Conservation (phyloP, 2,888 invertebrate genomes). For the Hylaea fasciaria region DNA sequence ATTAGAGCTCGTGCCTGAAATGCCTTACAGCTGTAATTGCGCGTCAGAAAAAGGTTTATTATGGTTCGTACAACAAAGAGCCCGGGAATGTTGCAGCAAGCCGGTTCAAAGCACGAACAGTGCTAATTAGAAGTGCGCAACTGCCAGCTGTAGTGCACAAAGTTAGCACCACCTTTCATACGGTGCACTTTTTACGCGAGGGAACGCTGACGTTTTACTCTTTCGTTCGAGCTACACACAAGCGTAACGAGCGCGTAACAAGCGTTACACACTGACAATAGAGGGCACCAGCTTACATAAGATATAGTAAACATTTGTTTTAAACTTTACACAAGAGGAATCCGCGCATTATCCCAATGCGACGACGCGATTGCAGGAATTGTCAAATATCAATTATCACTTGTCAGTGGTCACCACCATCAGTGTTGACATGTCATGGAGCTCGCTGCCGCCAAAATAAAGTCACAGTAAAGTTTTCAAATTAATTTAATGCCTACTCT, state of each 20-base stretch:
- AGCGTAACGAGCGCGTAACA: conserved; percentile 50
- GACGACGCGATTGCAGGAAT: too few relatives aligned
- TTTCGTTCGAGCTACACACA: conserved; percentile 54
- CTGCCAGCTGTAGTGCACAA: conserved; percentile 48
- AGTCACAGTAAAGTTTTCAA: too few relatives aligned
- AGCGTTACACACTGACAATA: conserved; percentile 39
- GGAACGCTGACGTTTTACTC: conserved; percentile 52
- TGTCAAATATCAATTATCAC: too few relatives aligned
- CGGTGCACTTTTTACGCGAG: conserved; percentile 59
- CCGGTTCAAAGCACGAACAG: conserved; percentile 47
- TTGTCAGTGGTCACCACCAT: too few relatives aligned
- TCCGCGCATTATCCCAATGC: too few relatives aligned
- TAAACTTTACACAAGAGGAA: too few relatives aligned
- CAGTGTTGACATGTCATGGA: too few relatives aligned
- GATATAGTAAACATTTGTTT: too few relatives aligned
- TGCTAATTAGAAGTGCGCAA: conserved; percentile 66
- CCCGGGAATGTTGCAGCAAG: conserved; percentile 19
- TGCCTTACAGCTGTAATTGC: conserved; percentile 23
- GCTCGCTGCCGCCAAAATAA: too few relatives aligned
- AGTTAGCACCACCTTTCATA: conserved; percentile 58
- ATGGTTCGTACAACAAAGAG: conserved; percentile 37
- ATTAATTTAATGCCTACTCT: too few relatives aligned
- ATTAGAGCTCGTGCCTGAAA: conserved; percentile 4
- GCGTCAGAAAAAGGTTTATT: conserved; percentile 33
- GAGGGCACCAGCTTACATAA: background rate